A percentile compares a stretch with the other conserved stretches of the same genome.
These are phyloP conservation scores for Microcebus murinus DNA, from an alignment of 2,113 vertebrate genomes.

Conservation along the genomic window DNA sequence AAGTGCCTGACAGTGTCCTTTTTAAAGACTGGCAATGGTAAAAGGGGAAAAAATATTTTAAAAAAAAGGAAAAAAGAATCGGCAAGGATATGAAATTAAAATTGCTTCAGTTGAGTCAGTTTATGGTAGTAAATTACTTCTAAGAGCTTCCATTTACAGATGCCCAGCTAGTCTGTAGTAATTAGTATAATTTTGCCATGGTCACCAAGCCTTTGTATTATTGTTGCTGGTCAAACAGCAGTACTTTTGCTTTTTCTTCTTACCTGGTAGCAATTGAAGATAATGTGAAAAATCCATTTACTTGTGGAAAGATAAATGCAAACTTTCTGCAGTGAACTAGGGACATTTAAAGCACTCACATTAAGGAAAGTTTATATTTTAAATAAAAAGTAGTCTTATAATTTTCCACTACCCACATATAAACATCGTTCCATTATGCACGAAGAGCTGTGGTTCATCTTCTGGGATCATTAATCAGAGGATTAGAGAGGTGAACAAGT, in stretches of 20 bases:
- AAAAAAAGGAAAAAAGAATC: not conserved
- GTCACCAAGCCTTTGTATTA: not conserved
- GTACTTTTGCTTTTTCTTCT: not conserved
- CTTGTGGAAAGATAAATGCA: not conserved
- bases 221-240: not conserved
- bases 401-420: not conserved
- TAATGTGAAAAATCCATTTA: constrained; percentile 33
- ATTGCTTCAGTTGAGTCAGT: constrained; percentile 7
- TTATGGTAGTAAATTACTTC: constrained; percentile 35
- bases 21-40: constrained; percentile 45
- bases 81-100: constrained; percentile 28
- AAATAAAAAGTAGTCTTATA: not conserved
- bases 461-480: not conserved
- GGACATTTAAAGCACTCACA: not conserved
- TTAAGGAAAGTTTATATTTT: not conserved
- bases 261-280: not conserved
- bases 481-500: not conserved
- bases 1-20: constrained; percentile 43
- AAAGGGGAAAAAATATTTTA: not conserved
- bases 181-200: constrained; percentile 27
- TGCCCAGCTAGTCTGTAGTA: not conserved
- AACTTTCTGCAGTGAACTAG: not conserved
- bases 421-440: not conserved
- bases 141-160: constrained; percentile 35
- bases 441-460: not conserved